These are phyloP conservation scores for Wasmannia auropunctata DNA, from an alignment of 1,140 invertebrate species.

Conservation along the genomic window DNA sequence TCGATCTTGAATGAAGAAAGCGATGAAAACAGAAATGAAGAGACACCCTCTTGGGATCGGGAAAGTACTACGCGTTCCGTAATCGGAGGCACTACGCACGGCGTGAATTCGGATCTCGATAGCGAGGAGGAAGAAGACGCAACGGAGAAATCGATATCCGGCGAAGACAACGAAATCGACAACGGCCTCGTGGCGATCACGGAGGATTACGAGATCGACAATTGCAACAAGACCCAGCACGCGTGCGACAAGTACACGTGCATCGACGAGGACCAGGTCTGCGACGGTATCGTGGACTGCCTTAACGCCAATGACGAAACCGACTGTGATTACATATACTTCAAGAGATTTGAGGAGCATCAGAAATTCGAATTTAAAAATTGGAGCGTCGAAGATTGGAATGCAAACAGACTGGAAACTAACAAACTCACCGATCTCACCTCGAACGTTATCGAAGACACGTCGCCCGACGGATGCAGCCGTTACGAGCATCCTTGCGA, in stretches of 20 bases:
- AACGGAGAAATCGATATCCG: neutral
- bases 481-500: slow-evolving; percentile 66
- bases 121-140: neutral
- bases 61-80: neutral
- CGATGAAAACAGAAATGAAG: slow-evolving; percentile 24
- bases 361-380: no score
- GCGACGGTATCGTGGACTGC: slow-evolving; percentile 91
- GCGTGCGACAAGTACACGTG: slow-evolving; percentile 87
- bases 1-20: neutral
- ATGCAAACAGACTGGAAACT: no score
- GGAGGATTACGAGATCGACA: slow-evolving; percentile 11
- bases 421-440: neutral
- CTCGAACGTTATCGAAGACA: neutral
- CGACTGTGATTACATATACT: slow-evolving; percentile 51
- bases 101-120: neutral
- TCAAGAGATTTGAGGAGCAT: neutral
- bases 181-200: neutral
- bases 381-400: no score
- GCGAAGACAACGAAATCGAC: neutral
- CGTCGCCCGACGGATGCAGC: neutral
- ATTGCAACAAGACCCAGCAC: slow-evolving; percentile 80
- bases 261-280: slow-evolving; percentile 87
- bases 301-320: slow-evolving; percentile 91
- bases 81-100: neutral
- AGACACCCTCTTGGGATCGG: neutral